phyloP scores from a whole-genome alignment of 2,888 invertebrate species.

The Psylliodes chrysocephalus region DNA sequence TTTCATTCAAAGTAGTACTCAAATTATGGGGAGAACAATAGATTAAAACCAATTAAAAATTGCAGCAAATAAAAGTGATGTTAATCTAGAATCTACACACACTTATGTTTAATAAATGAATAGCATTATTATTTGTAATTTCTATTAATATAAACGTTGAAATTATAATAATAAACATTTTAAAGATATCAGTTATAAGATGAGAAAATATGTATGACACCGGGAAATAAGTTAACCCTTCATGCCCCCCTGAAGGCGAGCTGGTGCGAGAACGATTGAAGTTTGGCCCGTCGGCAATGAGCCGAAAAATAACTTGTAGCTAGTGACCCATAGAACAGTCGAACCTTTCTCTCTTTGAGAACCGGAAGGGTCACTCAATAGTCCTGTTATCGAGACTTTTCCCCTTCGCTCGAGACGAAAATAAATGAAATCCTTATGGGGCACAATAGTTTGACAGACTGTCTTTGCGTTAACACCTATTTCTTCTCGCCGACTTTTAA shows the following conservation, averaged over 20 bases:
- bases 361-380: slow-evolving; percentile 53
- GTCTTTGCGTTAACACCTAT: slow-evolving; percentile 48
- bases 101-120: no score
- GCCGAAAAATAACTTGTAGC: slow-evolving; percentile 51
- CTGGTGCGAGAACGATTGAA: neutral
- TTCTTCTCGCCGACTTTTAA: slow-evolving; percentile 39
- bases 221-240: no score
- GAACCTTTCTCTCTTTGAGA: slow-evolving; percentile 45
- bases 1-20: no score
- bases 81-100: no score
- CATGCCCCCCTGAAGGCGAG: neutral
- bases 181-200: no score
- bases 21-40: no score
- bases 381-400: slow-evolving; percentile 55
- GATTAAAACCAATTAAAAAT: no score
- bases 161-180: no score
- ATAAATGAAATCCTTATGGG: slow-evolving; percentile 56
- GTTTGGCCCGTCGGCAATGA: slow-evolving; percentile 35
- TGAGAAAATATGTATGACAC: no score
- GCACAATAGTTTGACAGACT: slow-evolving; percentile 54
- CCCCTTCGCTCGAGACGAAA: slow-evolving; percentile 48
- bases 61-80: no score
- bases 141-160: no score
- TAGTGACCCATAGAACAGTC: slow-evolving; percentile 49
- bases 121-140: no score